Conservation (phyloP, 2,797 vertebrate genomes). For the Cynopterus sphinx region DNA sequence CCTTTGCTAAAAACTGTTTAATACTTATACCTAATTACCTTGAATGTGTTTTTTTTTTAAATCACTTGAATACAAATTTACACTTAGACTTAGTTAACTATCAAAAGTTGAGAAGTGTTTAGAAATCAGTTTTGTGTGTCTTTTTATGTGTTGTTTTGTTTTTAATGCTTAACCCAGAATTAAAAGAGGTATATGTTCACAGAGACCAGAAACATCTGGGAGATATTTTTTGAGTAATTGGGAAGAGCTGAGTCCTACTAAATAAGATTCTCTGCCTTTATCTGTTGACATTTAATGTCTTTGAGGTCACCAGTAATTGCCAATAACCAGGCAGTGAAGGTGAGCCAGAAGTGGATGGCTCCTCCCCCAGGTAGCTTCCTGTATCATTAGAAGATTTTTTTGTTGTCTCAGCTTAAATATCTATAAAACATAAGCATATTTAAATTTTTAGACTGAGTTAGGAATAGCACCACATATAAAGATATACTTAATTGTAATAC, state of each 20-base stretch:
- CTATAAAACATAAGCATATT: neutral
- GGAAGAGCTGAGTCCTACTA: neutral
- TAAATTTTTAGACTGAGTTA: conserved; percentile 28
- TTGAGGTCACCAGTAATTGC: neutral
- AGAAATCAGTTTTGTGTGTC: neutral
- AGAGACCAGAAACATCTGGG: neutral
- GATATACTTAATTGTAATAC: neutral
- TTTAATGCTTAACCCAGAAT: conserved; percentile 2
- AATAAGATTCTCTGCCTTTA: neutral
- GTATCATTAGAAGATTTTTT: neutral
- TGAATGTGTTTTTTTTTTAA: neutral
- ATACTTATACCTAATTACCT: neutral
- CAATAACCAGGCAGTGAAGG: neutral
- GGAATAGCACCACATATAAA: neutral
- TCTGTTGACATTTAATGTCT: conserved; percentile 9
- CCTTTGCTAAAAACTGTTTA: conserved; percentile 37
- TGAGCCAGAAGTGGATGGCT: neutral
- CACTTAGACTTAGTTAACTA: neutral
- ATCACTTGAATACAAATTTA: conserved; percentile 26
- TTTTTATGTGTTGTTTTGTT: conserved; percentile 38
- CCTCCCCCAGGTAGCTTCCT: neutral
- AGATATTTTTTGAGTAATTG: neutral
- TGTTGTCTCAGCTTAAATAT: conserved; percentile 8
- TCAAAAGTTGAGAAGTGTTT: conserved; percentile 2
- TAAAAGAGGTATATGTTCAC: neutral